Base-by-base conservation (phyloP, 2,888 invertebrate genomes). In the Tipula vernalis region DNA sequence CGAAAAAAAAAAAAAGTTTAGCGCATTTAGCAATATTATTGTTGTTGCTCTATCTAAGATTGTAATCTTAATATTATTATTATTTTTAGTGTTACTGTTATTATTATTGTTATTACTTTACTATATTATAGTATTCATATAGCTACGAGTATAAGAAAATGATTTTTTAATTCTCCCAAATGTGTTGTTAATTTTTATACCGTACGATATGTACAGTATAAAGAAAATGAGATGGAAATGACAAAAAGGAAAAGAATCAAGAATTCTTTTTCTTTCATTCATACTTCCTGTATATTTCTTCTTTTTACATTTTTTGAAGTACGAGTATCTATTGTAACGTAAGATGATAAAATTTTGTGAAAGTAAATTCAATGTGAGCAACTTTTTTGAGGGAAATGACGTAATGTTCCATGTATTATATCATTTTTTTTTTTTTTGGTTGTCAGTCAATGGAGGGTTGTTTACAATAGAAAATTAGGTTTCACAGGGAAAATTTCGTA, bases 131-230 rank as follows among this genome's bases (percentile, higher is more conserved):
- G 51, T 51, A 51, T 57, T 15, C 71, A 71, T 71, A 71, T 71
- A 8, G 8, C 2, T 71, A 71, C 28, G 8, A 28, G 12, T 51
- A 51, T 51, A 51, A 28, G 71, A 71, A 71, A 71, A 71, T 28
- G 71, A 71, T 71, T 71, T 71, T 71, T 71, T 71, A 71, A 71
- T 71, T 71, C 71, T 71, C 71, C 71, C 71, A 71, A 71, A 71
- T 71, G 71, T 71, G 71, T 71, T n/a, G 71, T 71, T 71, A 71
- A 71, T 71, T 71, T 71, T 71, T 71, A 71, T 71, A 71, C 18
- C 28, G 12, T 71, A 28, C 28, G 71, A 71, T 71, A 28, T n/a
- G 28, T 0, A 28, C 28, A 28, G 71, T 71, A 71, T 71, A 71
- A 71, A 10, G 28, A 71, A 71, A 10, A 71, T 28, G 18, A 3